Percentiles rank a stretch among this genome's conserved stretches.
These are phyloP conservation scores for Rotaria socialis DNA, from an alignment of 2,888 invertebrate species.

Conservation along the genomic window DNA sequence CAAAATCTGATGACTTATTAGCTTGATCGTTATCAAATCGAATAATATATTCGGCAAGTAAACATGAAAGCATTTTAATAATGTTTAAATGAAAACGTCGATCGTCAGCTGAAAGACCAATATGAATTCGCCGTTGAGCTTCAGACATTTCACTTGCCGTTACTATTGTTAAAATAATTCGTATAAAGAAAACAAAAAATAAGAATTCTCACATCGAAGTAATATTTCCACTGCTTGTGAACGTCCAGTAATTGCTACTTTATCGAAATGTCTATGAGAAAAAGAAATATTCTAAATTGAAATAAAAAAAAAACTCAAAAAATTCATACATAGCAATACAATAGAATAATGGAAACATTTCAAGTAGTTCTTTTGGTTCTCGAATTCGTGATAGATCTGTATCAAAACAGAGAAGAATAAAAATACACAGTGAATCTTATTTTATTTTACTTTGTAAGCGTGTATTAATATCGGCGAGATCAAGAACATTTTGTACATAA, in stretches of 20 bases:
- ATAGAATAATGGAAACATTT: slow-evolving; percentile 17
- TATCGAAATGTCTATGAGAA: background rate
- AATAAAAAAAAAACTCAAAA: background rate
- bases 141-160: slow-evolving; percentile 21
- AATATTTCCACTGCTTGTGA: background rate
- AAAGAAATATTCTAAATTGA: background rate
- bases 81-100: slow-evolving; percentile 34
- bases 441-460: background rate
- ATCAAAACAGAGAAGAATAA: background rate
- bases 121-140: slow-evolving; percentile 15
- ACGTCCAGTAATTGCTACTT: background rate
- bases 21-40: slow-evolving; percentile 23
- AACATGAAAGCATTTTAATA: slow-evolving; percentile 20
- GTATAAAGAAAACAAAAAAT: background rate
- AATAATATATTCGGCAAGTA: slow-evolving; percentile 11
- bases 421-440: background rate
- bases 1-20: background rate
- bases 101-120: background rate
- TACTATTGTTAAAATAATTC: background rate
- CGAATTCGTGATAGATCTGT: background rate
- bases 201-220: slow-evolving; percentile 1
- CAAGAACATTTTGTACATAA: slow-evolving; percentile 32
- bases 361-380: slow-evolving; percentile 22
- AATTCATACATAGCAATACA: slow-evolving; percentile 20
- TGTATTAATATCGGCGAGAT: slow-evolving; percentile 21